These are phyloP conservation scores for Salvelinus namaycush DNA, from an alignment of 2,113 vertebrate genomes.

Conservation along the genomic window DNA sequence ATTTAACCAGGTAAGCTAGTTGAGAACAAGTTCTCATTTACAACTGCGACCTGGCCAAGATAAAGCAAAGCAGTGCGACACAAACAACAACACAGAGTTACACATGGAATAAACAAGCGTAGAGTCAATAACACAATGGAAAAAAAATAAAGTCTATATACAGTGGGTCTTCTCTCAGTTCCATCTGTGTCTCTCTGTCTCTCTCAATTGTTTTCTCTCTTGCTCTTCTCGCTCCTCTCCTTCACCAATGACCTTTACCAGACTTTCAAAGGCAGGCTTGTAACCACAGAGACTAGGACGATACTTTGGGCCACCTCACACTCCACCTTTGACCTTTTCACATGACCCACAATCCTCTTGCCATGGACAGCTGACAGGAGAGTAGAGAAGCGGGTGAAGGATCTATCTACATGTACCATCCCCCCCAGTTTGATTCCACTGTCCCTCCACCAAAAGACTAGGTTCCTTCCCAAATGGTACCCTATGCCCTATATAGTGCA, in stretches of 20 bases:
- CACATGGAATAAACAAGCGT: no score
- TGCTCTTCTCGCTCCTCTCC: neutral
- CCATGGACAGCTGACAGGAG: neutral
- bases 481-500: neutral
- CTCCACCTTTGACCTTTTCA: neutral
- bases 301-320: neutral
- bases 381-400: neutral
- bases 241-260: slow-evolving; percentile 7
- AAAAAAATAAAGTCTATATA: no score
- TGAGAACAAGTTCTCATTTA: no score
- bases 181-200: no score
- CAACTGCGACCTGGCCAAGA: no score
- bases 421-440: neutral
- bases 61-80: no score
- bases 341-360: neutral
- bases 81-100: no score
- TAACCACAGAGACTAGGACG: neutral
- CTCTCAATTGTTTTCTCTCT: no score
- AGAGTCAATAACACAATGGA: no score
- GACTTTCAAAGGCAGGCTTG: neutral
- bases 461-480: neutral
- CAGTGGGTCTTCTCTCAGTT: neutral
- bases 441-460: neutral
- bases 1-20: no score
- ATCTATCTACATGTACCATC: neutral